Evolutionary conservation across 2,113 vertebrate species (phyloP), one percentile per base, ranked within the genome.

Genomic region (Chaetura pelagica): DNA sequence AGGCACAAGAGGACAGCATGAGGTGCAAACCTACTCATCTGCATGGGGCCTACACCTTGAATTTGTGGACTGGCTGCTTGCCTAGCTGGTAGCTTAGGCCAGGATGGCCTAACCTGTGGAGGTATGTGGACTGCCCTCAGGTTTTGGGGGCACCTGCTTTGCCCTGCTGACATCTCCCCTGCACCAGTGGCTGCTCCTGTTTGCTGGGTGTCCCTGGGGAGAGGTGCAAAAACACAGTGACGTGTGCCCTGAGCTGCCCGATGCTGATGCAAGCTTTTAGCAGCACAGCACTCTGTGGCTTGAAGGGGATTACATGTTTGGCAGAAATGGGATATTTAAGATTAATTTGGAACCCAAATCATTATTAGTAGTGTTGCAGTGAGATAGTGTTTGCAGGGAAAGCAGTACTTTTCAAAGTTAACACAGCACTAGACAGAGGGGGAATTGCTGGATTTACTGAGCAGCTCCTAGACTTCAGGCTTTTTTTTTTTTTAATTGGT

Each of bases 221-320:
- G 54, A 34, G 58, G 54, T 46, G 58, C 26, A 0, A 0, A 84
- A 64, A 63, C 58, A 69, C 74, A 10, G 12, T 0, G 2, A n/a
- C 0, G 0, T 0, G 1, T 15, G 48, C 58, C 59, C 77, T 12
- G 6, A 3, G 27, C 63, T 83, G 49, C 64, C 46, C 2, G 1
- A 2, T 27, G 82, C 78, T 35, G 67, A 48, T 34, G 48, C 4
- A 19, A 69, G 59, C 34, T 86, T 73, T n/a, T 6, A 71, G 57
- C 85, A 83, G 34, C 1, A 2, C 62, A 82, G 62, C 51, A 42
- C 59, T 48, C 71, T 14, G 21, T 62, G 61, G 34, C 72, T 87
- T 91, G 61, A 68, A 90, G 44, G 52, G 0, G 12, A 92, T 94
- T 77, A 77, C 30, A 9, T 52, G 87, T 89, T 58, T 71, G 34